Conservation (phyloP, 2,888 invertebrate species). For the Orchestes rusci region DNA sequence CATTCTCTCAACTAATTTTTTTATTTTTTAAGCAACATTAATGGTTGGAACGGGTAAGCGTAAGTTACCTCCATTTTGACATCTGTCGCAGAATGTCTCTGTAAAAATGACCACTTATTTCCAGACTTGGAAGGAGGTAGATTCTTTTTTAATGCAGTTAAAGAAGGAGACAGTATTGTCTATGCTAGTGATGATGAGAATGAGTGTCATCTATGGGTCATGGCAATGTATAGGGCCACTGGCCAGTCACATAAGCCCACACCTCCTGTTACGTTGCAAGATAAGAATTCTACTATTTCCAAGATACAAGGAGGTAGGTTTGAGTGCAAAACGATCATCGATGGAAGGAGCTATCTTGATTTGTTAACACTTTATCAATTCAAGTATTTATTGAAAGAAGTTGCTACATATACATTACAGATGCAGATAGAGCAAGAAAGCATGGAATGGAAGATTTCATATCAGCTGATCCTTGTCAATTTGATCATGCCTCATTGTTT, state of each 20-base stretch:
- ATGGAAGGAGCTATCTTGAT: too few relatives aligned
- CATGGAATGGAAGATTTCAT: constrained; percentile 99
- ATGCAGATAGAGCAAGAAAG: constrained; percentile 92
- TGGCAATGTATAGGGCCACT: constrained; percentile 98
- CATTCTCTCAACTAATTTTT: constrained; percentile 4
- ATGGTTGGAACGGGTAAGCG: constrained; percentile 86
- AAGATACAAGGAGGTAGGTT: constrained; percentile 81
- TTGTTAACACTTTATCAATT: not conserved
- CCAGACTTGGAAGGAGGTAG: constrained; percentile 86
- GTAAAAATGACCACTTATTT: constrained; percentile 31
- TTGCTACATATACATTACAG: constrained; percentile 51
- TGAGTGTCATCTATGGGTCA: constrained; percentile 98
- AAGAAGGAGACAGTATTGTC: constrained; percentile 95
- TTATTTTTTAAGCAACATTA: constrained; percentile 64
- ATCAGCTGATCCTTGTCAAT: constrained; percentile 96
- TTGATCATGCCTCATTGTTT: constrained; percentile 91
- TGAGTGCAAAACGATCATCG: not conserved
- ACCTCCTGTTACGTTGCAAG: constrained; percentile 71
- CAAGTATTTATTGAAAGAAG: not conserved
- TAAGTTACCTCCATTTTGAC: constrained; percentile 36
- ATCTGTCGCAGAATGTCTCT: constrained; percentile 16
- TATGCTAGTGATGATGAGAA: constrained; percentile 96
- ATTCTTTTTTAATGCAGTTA: constrained; percentile 96
- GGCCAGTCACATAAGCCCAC: constrained; percentile 99
- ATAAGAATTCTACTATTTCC: constrained; percentile 79